Evolutionary conservation across 1,140 invertebrate species (phyloP), one percentile per base, ranked within the genome.

Genomic region (Drosophila melanica): DNA sequence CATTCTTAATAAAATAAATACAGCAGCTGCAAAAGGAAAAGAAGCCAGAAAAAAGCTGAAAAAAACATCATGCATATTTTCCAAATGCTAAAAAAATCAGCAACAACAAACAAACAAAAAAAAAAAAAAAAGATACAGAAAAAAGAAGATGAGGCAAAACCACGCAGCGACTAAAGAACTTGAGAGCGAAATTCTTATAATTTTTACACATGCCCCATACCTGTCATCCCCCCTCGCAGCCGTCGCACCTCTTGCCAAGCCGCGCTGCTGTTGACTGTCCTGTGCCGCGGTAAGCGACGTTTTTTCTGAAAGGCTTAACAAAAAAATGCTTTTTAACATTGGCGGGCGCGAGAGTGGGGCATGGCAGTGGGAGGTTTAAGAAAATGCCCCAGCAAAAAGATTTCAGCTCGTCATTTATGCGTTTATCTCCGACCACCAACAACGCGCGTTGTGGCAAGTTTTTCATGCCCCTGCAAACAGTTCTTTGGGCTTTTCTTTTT

Each of bases 361-460:
- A 16, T 3, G 30, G n/a, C 33, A 67, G 80, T 54, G 45, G 54
- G 60, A 35, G 55, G 33, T 53, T 47, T 45, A 65, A 50, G 55
- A 77, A 60, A 73, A 58, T 68, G 55, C 62, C 45, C 58, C 60
- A 66, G 81, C 73, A 82, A 84, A 77, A 79, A 89, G 84, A 89
- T 87, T 87, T 87, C 68, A 87, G 79, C 84, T 87, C 84, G 84
- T 87, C 84, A 87, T 87, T 87, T 87, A 87, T 87, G 84, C 84
- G 84, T 87, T 87, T 87, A 87, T 87, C 84, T 87, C 65, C 72
- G 73, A 63, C 79, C 82, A 71, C 72, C 82, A 82, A 81, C 81
- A 87, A 81, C 50, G 77, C 72, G 75, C 75, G 71, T 59, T 66
- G 81, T 77, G 74, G 77, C 65, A 81, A 85, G 64, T 85, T 65